Base-by-base conservation (phyloP, 1,140 invertebrate genomes). In the Apis florea region DNA sequence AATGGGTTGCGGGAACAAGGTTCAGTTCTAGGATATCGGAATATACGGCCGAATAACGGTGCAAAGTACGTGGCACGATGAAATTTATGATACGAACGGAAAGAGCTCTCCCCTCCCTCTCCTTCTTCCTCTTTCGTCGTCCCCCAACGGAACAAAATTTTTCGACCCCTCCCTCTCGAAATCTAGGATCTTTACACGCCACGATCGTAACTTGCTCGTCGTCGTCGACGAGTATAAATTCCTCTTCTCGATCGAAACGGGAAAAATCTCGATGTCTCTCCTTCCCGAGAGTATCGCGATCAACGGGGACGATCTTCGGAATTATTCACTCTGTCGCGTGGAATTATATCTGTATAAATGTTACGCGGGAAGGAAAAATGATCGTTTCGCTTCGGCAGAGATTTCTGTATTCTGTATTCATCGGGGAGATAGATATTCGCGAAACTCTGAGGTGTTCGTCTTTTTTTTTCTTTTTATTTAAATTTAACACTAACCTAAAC, bases 1-100 rank as follows among this genome's bases (percentile, higher is more conserved):
- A 87, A 88, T 83, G 85, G 85, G 86, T 88, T 88, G 85, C 83
- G 83, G 86, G 83, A 88, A 88, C 86, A 87, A 87, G 86, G 86
- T 88, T 85, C 79, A 87, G 85, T 87, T 88, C 79, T 73, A 85
- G 79, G 85, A 83, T 88, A 88, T 88, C 86, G 81, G 85, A 84
- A 88, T 87, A 87, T 87, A 87, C 79, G 85, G 79, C 83, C 79
- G 71, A 73, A 85, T 85, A 88, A 85, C 85, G 85, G 83, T 47
- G 83, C 67, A 82, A 84, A 87, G 77, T 85, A 87, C 77, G 56
- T 64, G 80, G 66, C 75, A 54, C 71, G 78, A 72, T 76, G 68
- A 85, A 87, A 88, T 78, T 85, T 85, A 85, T 82, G 83, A 69
- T 59, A 85, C 67, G 61, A 47, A 63, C n/a, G 58, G 75, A 19